Conservation (phyloP, 2,797 vertebrate species). For the Sarcoramphus papa region DNA sequence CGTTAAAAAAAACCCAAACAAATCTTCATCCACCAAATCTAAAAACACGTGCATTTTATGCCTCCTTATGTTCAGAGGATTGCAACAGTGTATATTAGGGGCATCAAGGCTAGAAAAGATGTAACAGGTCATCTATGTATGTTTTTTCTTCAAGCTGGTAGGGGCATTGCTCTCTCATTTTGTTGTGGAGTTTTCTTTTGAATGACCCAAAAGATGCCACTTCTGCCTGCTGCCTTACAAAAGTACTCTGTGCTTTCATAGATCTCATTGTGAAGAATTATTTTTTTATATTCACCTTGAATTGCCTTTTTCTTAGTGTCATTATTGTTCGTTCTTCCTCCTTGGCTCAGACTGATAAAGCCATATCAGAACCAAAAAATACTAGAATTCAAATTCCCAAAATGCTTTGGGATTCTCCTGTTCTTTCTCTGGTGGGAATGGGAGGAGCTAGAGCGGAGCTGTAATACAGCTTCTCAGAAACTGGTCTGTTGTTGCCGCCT, state of each 20-base stretch:
- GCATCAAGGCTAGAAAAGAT: neutral
- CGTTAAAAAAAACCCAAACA: neutral
- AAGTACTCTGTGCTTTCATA: neutral
- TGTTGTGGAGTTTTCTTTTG: neutral
- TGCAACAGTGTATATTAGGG: neutral
- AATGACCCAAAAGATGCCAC: neutral
- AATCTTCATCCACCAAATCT: neutral
- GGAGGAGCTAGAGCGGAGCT: neutral
- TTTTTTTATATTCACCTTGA: neutral
- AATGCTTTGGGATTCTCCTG: neutral
- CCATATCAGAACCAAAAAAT: neutral
- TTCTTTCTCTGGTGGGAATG: neutral
- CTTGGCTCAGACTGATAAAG: neutral
- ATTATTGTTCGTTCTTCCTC: neutral
- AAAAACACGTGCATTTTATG: neutral
- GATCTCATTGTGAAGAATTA: neutral
- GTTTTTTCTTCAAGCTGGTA: neutral
- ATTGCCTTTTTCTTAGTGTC: neutral
- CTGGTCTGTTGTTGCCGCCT: neutral
- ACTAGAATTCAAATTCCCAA: neutral
- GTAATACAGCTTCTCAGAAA: neutral
- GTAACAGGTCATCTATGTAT: neutral
- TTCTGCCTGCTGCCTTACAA: neutral
- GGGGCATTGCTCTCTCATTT: neutral
- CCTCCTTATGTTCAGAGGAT: neutral